Base-by-base conservation (phyloP, 2,888 invertebrate species). In the Synanthedon andrenaeformis region DNA sequence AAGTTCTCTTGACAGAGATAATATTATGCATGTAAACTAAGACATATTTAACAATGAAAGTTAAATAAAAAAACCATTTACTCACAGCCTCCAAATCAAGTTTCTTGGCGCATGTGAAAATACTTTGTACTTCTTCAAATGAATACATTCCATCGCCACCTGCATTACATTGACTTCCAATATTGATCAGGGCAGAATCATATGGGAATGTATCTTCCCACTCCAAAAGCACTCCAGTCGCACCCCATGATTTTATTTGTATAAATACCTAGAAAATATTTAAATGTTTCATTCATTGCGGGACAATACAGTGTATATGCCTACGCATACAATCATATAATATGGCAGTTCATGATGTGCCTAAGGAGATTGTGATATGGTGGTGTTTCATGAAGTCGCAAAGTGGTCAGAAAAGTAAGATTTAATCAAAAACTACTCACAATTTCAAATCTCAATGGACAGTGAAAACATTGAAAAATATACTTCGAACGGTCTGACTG, bases 121-220 rank as follows among this genome's bases (percentile, higher is more conserved):
- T 90, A 62, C 90, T 88, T 53, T 79, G 81, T 28, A 93, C 91
- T 69, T 94, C 93, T 51, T 90, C 89, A 52, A 86, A 65, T 2
- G 90, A 89, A 74, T 96, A 96, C 35, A 92, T 89, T 49, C 78
- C 89, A 60, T 89, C 91, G 0, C 89, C 85, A 0, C 88, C 83
- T 49, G 83, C 80, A 55, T 81, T 76, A 1, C 82, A 82, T 4
- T 78, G 63, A 60, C 92, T 91, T 11, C 92, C 92, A 17, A 90
- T 88, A 4, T 82, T 87, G 13, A 81, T 76, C 52, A 95, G 77
- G 11, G 90, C 89, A 51, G 89, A 90, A 5, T 82, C 82, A 74
- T 93, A 96, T 0, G 96, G 96, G 78, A 96, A 96, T 58, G 94
- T 95, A 68, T 96, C 96, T 70, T 96, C 96, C 93, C 96, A 96